These are phyloP conservation scores for Eupristina koningsbergeri DNA, from an alignment of 1,140 invertebrate genomes.

Conservation along the genomic window DNA sequence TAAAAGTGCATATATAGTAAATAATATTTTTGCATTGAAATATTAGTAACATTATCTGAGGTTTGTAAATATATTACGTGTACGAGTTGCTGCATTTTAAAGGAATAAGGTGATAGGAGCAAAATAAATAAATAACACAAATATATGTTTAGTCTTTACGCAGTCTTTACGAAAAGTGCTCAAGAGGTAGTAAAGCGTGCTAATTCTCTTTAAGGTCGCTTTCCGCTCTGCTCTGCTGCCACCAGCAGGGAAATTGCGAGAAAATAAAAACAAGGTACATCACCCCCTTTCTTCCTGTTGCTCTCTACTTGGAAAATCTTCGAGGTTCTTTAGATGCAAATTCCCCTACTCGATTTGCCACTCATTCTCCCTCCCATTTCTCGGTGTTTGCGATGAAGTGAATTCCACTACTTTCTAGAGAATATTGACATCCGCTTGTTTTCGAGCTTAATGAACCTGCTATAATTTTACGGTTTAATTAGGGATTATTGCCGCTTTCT, in stretches of 20 bases:
- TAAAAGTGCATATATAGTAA: too few species aligned
- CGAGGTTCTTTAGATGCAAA: constrained; percentile 65
- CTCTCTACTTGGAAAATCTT: constrained; percentile 54
- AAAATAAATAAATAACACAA: constrained; percentile 49
- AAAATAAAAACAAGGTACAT: constrained; percentile 65
- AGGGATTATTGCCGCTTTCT: constrained; percentile 36
- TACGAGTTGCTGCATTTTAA: neutral
- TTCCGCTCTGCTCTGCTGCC: constrained; percentile 58
- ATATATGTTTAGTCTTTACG: neutral
- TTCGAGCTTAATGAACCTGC: constrained; percentile 43
- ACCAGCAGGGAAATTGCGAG: constrained; percentile 65
- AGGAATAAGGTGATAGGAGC: neutral
- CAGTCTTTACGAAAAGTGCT: neutral
- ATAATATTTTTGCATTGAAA: too few species aligned
- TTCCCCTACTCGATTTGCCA: constrained; percentile 49
- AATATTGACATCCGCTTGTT: constrained; percentile 40
- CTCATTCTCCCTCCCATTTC: neutral
- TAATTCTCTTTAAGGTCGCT: constrained; percentile 67
- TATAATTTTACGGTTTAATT: constrained; percentile 45
- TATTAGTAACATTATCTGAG: too few species aligned
- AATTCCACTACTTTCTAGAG: neutral
- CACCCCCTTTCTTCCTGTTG: constrained; percentile 44
- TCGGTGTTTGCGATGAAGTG: neutral
- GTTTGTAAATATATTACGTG: too few species aligned
- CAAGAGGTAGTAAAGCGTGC: constrained; percentile 62